phyloP scores from a whole-genome alignment of 2,888 invertebrate genomes.

The Caenorhabditis uteleia region DNA sequence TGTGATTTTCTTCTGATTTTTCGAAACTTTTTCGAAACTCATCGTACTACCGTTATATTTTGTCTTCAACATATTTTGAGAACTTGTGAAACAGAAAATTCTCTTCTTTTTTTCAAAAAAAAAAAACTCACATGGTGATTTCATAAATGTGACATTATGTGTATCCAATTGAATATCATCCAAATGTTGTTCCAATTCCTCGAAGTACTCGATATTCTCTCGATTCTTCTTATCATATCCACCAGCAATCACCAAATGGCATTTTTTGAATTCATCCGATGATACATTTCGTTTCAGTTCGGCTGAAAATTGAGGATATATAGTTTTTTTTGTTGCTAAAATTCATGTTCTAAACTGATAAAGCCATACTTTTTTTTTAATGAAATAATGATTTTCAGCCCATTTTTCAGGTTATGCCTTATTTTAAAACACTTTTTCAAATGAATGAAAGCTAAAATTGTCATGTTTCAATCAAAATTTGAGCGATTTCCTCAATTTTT shows the following conservation, averaged over 20 bases:
- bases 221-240: conserved; percentile 88
- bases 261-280: conserved; percentile 59
- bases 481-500: too few relatives aligned
- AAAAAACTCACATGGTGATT: conserved; percentile 55
- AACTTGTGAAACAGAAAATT: too few relatives aligned
- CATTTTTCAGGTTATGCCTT: neutral
- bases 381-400: too few relatives aligned
- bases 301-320: conserved; percentile 41
- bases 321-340: neutral
- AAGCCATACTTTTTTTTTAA: too few relatives aligned
- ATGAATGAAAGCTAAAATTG: too few relatives aligned
- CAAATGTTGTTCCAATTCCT: conserved; percentile 76
- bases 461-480: too few relatives aligned
- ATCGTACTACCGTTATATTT: too few relatives aligned
- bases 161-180: neutral
- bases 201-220: conserved; percentile 84
- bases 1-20: too few relatives aligned
- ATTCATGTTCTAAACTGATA: too few relatives aligned
- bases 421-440: neutral
- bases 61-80: too few relatives aligned
- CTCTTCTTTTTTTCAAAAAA: neutral
- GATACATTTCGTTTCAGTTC: conserved; percentile 37
- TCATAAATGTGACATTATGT: conserved; percentile 69
- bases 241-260: conserved; percentile 90
- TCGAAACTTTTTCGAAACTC: too few relatives aligned